phyloP scores from a whole-genome alignment of 2,888 invertebrate genomes.

The Pheosia gnoma region DNA sequence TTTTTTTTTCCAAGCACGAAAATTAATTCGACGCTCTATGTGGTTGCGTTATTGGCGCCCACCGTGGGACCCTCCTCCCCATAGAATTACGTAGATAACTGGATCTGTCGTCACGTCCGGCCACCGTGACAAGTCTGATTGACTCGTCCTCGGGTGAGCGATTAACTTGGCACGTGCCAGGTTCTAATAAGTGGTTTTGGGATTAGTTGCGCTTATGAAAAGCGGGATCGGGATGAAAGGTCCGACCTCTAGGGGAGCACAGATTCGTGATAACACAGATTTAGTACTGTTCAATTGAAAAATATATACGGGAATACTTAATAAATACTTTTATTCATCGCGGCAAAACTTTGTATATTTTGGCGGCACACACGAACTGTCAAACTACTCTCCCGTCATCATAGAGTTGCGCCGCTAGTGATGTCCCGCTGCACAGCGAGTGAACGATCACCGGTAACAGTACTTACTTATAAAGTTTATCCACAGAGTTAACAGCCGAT shows the following conservation, averaged over 20 bases:
- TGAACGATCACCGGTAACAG: no score
- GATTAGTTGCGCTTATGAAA: slow-evolving; percentile 5
- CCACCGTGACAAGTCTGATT: slow-evolving; percentile 32
- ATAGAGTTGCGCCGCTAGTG: no score
- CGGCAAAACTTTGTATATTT: no score
- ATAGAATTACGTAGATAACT: slow-evolving; percentile 51
- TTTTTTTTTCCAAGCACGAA: no score
- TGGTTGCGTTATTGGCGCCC: not conserved
- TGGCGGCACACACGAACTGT: no score
- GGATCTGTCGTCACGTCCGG: slow-evolving; percentile 40
- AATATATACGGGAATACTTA: no score
- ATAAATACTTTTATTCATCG: no score
- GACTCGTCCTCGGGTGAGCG: slow-evolving; percentile 37
- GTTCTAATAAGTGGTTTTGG: slow-evolving; percentile 8
- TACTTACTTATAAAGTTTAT: no score
- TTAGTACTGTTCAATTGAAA: no score
- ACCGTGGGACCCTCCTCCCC: slow-evolving; percentile 43
- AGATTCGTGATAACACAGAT: not conserved
- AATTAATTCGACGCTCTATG: not conserved
- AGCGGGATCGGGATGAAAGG: not conserved
- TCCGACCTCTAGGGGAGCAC: not conserved
- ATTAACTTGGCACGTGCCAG: slow-evolving; percentile 22
- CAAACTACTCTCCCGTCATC: no score
- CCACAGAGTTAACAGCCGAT: no score
- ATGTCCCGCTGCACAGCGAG: no score